Evolutionary conservation across 1,140 invertebrate species (phyloP).

Genomic region (Pachypsylla venusta): DNA sequence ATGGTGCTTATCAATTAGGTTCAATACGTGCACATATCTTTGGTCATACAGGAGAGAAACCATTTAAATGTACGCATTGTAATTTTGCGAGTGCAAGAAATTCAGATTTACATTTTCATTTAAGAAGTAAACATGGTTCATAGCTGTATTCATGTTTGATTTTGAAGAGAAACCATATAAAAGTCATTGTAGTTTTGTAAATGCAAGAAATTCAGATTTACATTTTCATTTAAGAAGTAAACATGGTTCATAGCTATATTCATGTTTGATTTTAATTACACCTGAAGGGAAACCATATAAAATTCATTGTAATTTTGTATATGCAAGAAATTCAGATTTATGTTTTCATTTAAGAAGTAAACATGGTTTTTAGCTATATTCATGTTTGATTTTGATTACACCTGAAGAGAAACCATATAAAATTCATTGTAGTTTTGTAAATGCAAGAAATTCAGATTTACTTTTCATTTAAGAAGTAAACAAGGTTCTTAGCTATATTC

Average conservation of each 20-base stretch:
- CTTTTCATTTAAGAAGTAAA: background rate
- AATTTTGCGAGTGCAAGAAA: constrained; percentile 12
- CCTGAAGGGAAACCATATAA: no score
- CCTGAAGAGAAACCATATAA: constrained; percentile 15
- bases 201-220: constrained; percentile 5
- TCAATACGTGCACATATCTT: constrained; percentile 5
- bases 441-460: constrained; percentile 5
- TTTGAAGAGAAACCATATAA: no score
- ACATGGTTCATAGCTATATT: no score
- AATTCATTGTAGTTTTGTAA: constrained; percentile 12
- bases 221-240: background rate
- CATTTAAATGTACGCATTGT: constrained; percentile 14
- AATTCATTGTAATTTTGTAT: constrained; percentile 15
- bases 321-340: constrained; percentile 5
- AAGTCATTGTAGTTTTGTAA: constrained; percentile 15
- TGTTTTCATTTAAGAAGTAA: background rate
- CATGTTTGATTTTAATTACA: no score
- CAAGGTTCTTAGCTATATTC: no score
- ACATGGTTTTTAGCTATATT: no score
- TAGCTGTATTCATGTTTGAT: no score
- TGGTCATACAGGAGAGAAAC: constrained; percentile 16
- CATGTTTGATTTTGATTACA: no score
- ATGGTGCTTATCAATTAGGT: constrained; percentile 6
- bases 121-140: background rate
- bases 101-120: background rate